Evolutionary conservation across 1,140 invertebrate species (phyloP).

Genomic region (Akabosia matsudoensis): DNA sequence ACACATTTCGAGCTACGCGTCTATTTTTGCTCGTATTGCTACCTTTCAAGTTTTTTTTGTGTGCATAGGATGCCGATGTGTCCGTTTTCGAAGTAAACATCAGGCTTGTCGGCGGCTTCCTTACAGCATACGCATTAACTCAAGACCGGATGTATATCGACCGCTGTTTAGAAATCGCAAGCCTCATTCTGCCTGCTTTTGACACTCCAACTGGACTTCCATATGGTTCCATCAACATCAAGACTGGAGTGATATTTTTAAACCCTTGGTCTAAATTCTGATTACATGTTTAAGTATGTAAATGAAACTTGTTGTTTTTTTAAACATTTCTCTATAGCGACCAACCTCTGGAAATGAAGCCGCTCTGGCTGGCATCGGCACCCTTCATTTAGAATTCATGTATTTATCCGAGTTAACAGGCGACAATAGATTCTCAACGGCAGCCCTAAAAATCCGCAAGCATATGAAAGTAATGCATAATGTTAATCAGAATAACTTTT

Average conservation of each 20-base stretch:
- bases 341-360: background rate
- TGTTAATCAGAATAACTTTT: too few relatives aligned
- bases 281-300: slow-evolving; percentile 75
- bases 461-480: slow-evolving; percentile 50
- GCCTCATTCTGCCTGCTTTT: slow-evolving; percentile 93
- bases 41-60: slow-evolving; percentile 48
- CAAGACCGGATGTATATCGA: slow-evolving; percentile 90
- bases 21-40: slow-evolving; percentile 16
- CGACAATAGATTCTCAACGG: background rate
- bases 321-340: slow-evolving; percentile 58
- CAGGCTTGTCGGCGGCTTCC: slow-evolving; percentile 90
- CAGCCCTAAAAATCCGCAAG: slow-evolving; percentile 54
- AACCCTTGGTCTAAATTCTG: slow-evolving; percentile 58
- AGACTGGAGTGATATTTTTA: background rate
- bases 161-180: slow-evolving; percentile 87
- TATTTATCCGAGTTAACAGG: background rate
- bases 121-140: slow-evolving; percentile 89
- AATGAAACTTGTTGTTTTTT: slow-evolving; percentile 95
- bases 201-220: slow-evolving; percentile 98
- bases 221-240: background rate
- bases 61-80: slow-evolving; percentile 73
- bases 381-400: slow-evolving; percentile 55
- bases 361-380: slow-evolving; percentile 58
- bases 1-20: background rate
- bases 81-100: slow-evolving; percentile 99